Evolutionary conservation across 2,797 vertebrate species (phyloP).

Genomic region (Scleropages formosus): DNA sequence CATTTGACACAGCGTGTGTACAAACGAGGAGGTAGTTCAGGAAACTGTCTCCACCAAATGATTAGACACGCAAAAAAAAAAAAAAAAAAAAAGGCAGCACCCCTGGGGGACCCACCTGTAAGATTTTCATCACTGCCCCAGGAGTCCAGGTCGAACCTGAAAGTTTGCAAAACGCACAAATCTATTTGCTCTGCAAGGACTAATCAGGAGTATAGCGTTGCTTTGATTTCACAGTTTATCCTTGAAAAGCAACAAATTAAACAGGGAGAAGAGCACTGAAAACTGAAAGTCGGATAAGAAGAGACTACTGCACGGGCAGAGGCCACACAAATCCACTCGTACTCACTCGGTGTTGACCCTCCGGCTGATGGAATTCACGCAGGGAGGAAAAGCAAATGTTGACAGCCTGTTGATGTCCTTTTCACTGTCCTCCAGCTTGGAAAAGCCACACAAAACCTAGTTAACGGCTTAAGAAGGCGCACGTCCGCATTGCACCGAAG

Average conservation of each 20-base stretch:
- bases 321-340: neutral
- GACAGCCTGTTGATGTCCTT: conserved; percentile 93
- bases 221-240: neutral
- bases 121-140: conserved; percentile 67
- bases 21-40: too few relatives aligned
- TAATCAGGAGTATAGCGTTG: too few relatives aligned
- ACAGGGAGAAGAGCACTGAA: neutral
- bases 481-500: neutral
- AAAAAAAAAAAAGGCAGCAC: neutral
- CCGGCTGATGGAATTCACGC: conserved; percentile 84
- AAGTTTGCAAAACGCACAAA: neutral
- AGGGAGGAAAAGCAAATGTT: conserved; percentile 88
- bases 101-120: conserved; percentile 17
- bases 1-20: neutral
- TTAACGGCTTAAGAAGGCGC: neutral
- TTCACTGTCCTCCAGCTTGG: conserved; percentile 69
- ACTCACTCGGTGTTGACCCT: conserved; percentile 73
- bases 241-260: neutral
- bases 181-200: too few relatives aligned
- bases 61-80: neutral
- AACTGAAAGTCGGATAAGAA: neutral
- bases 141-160: conserved; percentile 60
- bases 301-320: neutral
- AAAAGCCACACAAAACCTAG: neutral
- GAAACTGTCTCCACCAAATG: too few relatives aligned